Evolutionary conservation across 2,888 invertebrate species (phyloP), one percentile per base, ranked within the genome.

Genomic region (Rugalucina vietnamica): DNA sequence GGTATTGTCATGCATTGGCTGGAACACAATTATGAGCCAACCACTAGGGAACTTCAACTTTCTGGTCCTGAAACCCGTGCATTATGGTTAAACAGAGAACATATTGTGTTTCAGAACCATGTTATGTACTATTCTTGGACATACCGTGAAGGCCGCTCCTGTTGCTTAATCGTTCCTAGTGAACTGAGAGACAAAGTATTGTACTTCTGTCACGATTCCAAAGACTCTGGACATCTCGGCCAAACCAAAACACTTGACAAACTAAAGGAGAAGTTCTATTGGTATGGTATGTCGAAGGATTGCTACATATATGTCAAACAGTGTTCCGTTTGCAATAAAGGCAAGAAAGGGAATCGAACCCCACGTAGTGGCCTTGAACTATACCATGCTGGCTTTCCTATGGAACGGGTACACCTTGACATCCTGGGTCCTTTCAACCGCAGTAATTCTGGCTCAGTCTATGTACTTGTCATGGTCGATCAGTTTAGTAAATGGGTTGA

Each of bases 361-460:
- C 21, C 37, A 37, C 36, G n/a, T 10, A 21, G 3, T n/a, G 37
- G 8, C 4, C n/a, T 72, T 18, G 21, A n/a, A 18, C 21, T 10
- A 3, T 37, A 72, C 24, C 72, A 37, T 36, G 14, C 36, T 36
- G 72, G 43, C 21, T 36, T 21, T 37, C 36, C 72, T 21, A 72
- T 72, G 72, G 43, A 72, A 37, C 36, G 72, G 43, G 72, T 72
- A 18, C 72, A 72, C 34, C 10, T 72, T 4, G 43, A 72, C 37
- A 37, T 72, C n/a, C 12, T 36, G 18, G 10, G 73, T 10, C 49
- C 73, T 24, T 49, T 73, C 24, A 27, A 37, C 0, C 39, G 49
- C 39, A 0, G 43, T 27, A 14, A n/a, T 24, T 14, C 43, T 14
- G 49, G 49, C 0, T 43, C 39, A 24, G 27, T 12, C 14, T 39